phyloP scores from a whole-genome alignment of 2,888 invertebrate species.

The Zele albiditarsus region DNA sequence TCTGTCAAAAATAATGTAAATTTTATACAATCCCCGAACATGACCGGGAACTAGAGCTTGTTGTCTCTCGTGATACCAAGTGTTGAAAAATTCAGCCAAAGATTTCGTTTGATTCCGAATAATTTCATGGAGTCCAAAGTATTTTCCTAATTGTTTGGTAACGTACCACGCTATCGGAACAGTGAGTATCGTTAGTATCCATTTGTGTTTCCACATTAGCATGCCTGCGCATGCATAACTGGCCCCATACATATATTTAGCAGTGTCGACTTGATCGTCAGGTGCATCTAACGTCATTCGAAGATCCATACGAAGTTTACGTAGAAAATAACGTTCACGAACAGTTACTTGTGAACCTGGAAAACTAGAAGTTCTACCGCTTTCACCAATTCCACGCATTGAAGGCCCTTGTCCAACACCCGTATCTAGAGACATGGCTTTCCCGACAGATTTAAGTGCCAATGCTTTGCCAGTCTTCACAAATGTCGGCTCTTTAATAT shows the following conservation, averaged over 20 bases:
- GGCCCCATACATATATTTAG: constrained; percentile 81
- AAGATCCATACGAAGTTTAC: constrained; percentile 63
- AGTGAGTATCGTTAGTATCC: constrained; percentile 85
- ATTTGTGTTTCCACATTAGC: constrained; percentile 89
- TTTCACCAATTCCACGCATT: constrained; percentile 33
- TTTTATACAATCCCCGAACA: constrained; percentile 83
- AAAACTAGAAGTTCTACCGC: constrained; percentile 44
- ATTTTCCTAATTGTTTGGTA: constrained; percentile 74
- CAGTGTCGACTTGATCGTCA: constrained; percentile 63
- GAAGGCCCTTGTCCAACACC: constrained; percentile 40
- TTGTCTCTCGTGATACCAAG: constrained; percentile 80
- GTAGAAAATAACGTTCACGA: constrained; percentile 64
- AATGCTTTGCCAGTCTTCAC: constrained; percentile 32
- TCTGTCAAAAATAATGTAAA: constrained; percentile 79
- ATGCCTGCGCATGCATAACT: constrained; percentile 89
- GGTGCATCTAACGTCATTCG: constrained; percentile 63
- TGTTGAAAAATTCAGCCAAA: constrained; percentile 70
- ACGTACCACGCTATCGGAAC: constrained; percentile 85
- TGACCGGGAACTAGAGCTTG: constrained; percentile 84
- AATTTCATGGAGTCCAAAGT: constrained; percentile 72
- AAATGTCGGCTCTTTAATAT: constrained; percentile 30
- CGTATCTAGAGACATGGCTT: constrained; percentile 65
- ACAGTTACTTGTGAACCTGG: constrained; percentile 42
- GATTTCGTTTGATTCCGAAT: constrained; percentile 67
- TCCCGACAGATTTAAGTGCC: constrained; percentile 43